These are phyloP conservation scores for Fukomys damarensis DNA, from an alignment of 2,113 vertebrate genomes.

Conservation along the genomic window DNA sequence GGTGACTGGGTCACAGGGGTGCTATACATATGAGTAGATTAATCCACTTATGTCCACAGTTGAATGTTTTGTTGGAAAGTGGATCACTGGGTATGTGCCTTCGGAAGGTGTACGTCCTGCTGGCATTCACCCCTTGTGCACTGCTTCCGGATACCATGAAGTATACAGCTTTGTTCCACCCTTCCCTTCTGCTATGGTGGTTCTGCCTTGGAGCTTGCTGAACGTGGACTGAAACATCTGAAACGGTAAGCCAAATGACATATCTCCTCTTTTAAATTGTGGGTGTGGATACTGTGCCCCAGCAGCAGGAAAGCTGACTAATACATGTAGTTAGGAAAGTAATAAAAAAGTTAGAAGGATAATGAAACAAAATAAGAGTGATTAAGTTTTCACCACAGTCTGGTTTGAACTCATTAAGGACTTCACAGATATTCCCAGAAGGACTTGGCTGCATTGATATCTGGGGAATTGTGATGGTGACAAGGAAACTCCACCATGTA, in stretches of 20 bases:
- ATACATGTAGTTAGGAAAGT: constrained; percentile 54
- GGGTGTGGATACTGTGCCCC: background rate
- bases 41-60: too few species aligned
- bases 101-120: background rate
- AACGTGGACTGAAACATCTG: background rate
- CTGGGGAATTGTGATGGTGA: background rate
- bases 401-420: constrained; percentile 69
- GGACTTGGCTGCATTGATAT: background rate
- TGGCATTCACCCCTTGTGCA: background rate
- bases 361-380: constrained; percentile 76
- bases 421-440: background rate
- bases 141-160: background rate
- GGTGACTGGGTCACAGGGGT: background rate
- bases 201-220: background rate
- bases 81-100: background rate
- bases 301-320: background rate
- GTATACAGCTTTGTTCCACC: background rate
- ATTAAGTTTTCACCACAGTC: constrained; percentile 75
- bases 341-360: constrained; percentile 69
- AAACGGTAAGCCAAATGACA: background rate
- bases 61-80: background rate
- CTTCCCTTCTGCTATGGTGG: background rate
- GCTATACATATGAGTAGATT: background rate
- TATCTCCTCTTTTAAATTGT: background rate
- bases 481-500: background rate